A percentile compares a stretch with the other conserved stretches of the same genome.
Conservation (phyloP, 2,797 vertebrate genomes). For the Propithecus deckenii region DNA sequence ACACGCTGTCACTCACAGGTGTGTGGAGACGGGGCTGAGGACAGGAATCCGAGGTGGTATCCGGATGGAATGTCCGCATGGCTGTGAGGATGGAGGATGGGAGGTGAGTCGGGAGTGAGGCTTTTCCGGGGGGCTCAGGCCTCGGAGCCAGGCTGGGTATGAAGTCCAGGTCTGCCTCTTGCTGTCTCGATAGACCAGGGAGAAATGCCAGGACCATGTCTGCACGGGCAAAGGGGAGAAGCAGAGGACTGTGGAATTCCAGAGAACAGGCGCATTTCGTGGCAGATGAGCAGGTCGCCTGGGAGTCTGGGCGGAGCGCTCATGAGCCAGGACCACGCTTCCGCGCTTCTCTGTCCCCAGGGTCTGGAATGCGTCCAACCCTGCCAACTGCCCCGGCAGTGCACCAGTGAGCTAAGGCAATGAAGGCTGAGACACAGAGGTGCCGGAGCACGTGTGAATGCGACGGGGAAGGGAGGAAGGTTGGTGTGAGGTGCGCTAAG, state of each 20-base stretch:
- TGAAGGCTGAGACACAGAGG: too few species aligned
- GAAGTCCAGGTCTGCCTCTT: neutral
- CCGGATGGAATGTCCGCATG: too few species aligned
- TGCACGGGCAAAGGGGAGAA: rapidly evolving
- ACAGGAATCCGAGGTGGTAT: too few species aligned
- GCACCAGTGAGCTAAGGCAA: rapidly evolving
- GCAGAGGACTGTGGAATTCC: rapidly evolving
- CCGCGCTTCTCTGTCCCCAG: neutral
- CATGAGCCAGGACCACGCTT: rapidly evolving
- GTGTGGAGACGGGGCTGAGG: neutral
- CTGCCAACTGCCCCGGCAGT: rapidly evolving
- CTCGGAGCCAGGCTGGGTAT: neutral
- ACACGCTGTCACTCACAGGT: neutral
- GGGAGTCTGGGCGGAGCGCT: rapidly evolving
- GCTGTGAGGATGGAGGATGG: too few species aligned
- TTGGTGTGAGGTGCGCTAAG: neutral
- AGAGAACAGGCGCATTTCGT: rapidly evolving
- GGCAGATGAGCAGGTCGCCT: rapidly evolving
- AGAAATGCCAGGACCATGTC: too few species aligned
- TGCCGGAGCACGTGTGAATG: too few species aligned
- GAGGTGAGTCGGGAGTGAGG: too few species aligned
- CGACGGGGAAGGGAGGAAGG: neutral
- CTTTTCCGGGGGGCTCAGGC: neutral
- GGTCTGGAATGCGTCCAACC: rapidly evolving
- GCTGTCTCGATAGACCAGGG: too few species aligned